Evolutionary conservation across 2,797 vertebrate species (phyloP).

Genomic region (Hyperoplus immaculatus): DNA sequence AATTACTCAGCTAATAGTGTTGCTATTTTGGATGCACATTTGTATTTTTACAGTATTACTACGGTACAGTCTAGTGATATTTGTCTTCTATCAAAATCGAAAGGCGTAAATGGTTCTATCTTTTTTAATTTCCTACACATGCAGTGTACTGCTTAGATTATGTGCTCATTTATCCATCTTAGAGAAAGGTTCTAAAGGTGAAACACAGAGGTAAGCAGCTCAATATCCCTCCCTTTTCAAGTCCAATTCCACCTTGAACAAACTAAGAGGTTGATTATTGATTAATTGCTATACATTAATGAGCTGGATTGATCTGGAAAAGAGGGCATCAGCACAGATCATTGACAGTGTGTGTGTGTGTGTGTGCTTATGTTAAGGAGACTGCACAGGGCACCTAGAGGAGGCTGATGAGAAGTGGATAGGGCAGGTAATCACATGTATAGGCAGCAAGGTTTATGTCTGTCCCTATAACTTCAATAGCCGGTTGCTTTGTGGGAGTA

Average conservation of each 20-base stretch:
- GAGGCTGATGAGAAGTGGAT: slow-evolving; percentile 8
- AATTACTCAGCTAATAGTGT: slow-evolving; percentile 49
- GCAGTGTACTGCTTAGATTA: not conserved
- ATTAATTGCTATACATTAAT: slow-evolving; percentile 83
- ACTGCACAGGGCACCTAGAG: slow-evolving; percentile 14
- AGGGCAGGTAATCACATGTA: slow-evolving; percentile 24
- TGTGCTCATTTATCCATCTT: slow-evolving; percentile 34
- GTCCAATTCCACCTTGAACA: slow-evolving; percentile 80
- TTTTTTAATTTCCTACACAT: not conserved
- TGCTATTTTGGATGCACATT: slow-evolving; percentile 43
- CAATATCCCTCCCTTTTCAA: slow-evolving; percentile 69
- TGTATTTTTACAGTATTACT: slow-evolving; percentile 23
- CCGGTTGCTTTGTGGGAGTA: slow-evolving; percentile 29
- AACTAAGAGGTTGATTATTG: slow-evolving; percentile 79
- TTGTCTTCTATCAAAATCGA: not conserved
- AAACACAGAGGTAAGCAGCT: slow-evolving; percentile 45
- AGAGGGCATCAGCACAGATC: slow-evolving; percentile 67
- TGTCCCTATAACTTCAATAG: slow-evolving; percentile 16
- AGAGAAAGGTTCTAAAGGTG: slow-evolving; percentile 46
- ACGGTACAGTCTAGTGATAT: not conserved
- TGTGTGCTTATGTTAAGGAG: not conserved
- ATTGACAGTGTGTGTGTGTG: slow-evolving; percentile 45
- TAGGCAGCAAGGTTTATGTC: slow-evolving; percentile 43
- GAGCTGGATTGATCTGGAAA: slow-evolving; percentile 77
- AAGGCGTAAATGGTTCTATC: too few relatives aligned